These are phyloP conservation scores for Magallana nippona DNA, from an alignment of 2,888 invertebrate genomes.

Conservation along the genomic window DNA sequence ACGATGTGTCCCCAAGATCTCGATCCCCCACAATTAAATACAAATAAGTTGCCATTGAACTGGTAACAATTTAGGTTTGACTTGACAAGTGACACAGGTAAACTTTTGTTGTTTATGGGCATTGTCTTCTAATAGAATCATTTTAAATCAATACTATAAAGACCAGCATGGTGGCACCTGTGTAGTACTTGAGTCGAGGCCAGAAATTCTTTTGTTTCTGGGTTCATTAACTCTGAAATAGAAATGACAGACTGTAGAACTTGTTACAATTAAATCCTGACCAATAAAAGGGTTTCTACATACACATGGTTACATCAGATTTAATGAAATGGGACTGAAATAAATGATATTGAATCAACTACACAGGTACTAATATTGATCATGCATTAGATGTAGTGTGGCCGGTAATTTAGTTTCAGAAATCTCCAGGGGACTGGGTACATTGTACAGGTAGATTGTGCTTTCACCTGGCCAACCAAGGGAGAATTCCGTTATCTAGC, in stretches of 20 bases:
- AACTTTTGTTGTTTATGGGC: background rate
- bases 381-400: background rate
- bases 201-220: slow-evolving; percentile 24
- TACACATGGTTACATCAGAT: background rate
- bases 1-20: background rate
- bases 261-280: background rate
- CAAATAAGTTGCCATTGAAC: slow-evolving; percentile 19
- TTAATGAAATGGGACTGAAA: slow-evolving; percentile 12
- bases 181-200: background rate
- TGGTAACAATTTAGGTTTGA: slow-evolving; percentile 4
- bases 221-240: background rate
- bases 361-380: background rate
- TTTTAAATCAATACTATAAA: slow-evolving; percentile 23
- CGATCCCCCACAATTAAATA: background rate
- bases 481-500: background rate
- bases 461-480: slow-evolving; percentile 21
- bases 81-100: slow-evolving; percentile 19
- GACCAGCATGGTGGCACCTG: slow-evolving; percentile 15
- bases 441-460: slow-evolving; percentile 17
- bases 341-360: slow-evolving; percentile 8
- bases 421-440: slow-evolving; percentile 22
- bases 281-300: background rate
- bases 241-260: background rate
- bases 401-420: slow-evolving; percentile 17
- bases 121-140: slow-evolving; percentile 21